Evolutionary conservation across 2,113 vertebrate species (phyloP), one percentile per base, ranked within the genome.

Genomic region (Mirounga angustirostris): DNA sequence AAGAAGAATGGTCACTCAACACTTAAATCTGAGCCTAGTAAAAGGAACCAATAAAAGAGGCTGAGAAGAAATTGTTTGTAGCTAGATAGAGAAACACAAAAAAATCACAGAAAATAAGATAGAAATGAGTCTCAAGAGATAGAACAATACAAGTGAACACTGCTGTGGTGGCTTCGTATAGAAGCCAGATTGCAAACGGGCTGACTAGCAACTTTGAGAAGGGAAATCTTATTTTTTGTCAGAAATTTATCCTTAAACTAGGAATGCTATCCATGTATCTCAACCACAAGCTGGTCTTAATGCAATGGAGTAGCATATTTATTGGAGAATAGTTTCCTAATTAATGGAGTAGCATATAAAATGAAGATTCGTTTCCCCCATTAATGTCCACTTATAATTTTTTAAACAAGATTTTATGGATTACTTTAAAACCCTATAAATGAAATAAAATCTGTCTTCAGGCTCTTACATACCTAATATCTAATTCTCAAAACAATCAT

Each of bases 361-460:
- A 67, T 15, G 14, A 14, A 86, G 52, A 82, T 63, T 83, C 36
- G 15, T 83, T 80, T 96, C 58, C 54, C 83, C 36, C 65, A 11
- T 82, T 79, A 79, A 85, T 92, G 28, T 78, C 12, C 36, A 76
- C 79, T 91, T 65, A 73, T 82, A 71, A 95, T 79, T 61, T 86
- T 87, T 83, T 40, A 65, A 86, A 91, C 3, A 52, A 79, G 92
- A 78, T 96, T n/a, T 84, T 61, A 69, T 58, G 59, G n/a, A 82
- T 73, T 86, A 76, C 36, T 76, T 76, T 63, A 81, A 93, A 84
- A 46, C 16, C 10, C 13, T 83, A 18, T 36, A 36, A 18, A 36
- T 58, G 4, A 71, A 78, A 86, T 79, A 58, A 81, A 69, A 46
- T 89, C n/a, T 81, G 54, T 91, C 58, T 86, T 90, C 22, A 73